Evolutionary conservation across 2,888 invertebrate species (phyloP).

Genomic region (Serrognathus titanus): DNA sequence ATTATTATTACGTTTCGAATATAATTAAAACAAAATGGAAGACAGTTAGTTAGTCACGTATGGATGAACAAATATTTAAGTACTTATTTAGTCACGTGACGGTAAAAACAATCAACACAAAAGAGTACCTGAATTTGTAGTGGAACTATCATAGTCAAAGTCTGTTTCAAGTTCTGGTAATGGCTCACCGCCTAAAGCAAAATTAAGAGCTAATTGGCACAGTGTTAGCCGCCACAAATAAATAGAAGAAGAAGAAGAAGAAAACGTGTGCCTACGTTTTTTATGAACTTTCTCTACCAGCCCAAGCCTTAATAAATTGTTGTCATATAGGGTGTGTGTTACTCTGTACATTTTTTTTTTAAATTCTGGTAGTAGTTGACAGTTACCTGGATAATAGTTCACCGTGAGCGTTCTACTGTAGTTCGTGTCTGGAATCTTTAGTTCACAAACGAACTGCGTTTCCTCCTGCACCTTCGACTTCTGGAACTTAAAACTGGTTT

Average conservation of each 20-base stretch:
- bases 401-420: conserved; percentile 54
- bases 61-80: neutral
- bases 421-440: conserved; percentile 61
- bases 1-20: neutral
- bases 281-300: neutral
- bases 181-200: conserved; percentile 27
- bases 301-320: neutral
- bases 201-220: conserved; percentile 22
- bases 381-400: conserved; percentile 58
- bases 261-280: neutral
- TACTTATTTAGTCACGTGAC: neutral
- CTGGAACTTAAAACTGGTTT: conserved; percentile 53
- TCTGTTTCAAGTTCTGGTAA: conserved; percentile 18
- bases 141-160: conserved; percentile 15
- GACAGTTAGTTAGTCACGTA: neutral
- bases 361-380: neutral
- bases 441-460: conserved; percentile 59
- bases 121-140: conserved; percentile 10
- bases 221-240: conserved; percentile 20
- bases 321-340: neutral
- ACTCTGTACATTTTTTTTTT: neutral
- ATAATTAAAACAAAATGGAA: neutral
- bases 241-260: neutral
- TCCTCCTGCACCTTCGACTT: conserved; percentile 53
- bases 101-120: neutral